Conservation (phyloP, 2,113 vertebrate genomes). For the Phalacrocorax aristotelis region DNA sequence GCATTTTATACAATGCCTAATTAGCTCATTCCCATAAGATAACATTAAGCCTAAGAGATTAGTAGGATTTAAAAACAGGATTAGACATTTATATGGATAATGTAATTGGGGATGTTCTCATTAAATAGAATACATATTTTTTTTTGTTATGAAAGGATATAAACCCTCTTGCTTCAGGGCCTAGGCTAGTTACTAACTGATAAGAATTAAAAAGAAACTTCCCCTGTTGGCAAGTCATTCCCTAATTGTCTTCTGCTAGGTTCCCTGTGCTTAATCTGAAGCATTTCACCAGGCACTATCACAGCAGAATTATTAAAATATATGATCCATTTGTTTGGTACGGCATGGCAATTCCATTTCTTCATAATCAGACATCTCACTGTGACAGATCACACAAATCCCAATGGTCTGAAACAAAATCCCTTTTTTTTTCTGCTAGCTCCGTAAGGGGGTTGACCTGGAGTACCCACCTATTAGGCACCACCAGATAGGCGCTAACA, state of each 20-base stretch:
- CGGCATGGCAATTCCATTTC: neutral
- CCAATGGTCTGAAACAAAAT: neutral
- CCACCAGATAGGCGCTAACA: neutral
- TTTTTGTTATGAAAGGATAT: conserved; percentile 42
- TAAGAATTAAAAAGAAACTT: conserved; percentile 38
- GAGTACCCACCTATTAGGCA: neutral
- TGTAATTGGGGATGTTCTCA: conserved; percentile 42
- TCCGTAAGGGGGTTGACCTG: neutral
- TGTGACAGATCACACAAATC: neutral
- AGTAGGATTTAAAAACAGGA: conserved; percentile 59
- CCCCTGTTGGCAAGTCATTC: neutral
- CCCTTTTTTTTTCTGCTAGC: neutral
- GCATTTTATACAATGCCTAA: conserved; percentile 33
- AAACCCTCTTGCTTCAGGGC: conserved; percentile 18
- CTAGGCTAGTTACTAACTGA: conserved; percentile 4
- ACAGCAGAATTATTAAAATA: neutral
- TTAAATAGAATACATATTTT: conserved; percentile 47
- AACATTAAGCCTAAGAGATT: conserved; percentile 56
- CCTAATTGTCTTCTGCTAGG: neutral
- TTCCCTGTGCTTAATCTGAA: conserved; percentile 18
- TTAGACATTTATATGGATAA: conserved; percentile 65
- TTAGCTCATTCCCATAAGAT: conserved; percentile 53
- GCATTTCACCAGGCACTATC: neutral
- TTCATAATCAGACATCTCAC: neutral
- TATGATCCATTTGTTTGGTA: neutral